Percentiles rank a stretch among this genome's conserved stretches.
phyloP scores from a whole-genome alignment of 2,888 invertebrate genomes.

The Clostera curtula region DNA sequence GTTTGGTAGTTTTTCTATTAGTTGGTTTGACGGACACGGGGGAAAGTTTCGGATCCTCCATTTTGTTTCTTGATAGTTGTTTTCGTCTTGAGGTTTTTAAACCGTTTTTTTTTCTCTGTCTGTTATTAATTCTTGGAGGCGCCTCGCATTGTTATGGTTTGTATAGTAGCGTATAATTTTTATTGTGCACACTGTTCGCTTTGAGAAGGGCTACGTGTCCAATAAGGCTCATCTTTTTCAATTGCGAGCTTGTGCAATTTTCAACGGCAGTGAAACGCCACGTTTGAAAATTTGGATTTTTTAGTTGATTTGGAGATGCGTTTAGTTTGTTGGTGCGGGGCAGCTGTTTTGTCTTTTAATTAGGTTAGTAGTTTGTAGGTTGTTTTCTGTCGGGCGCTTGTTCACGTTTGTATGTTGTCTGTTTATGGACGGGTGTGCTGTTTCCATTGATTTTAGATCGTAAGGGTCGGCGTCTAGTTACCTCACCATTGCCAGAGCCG shows the following conservation, averaged over 20 bases:
- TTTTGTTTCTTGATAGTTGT: slow-evolving; percentile 18
- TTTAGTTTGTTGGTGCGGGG: slow-evolving; percentile 46
- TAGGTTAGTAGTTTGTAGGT: slow-evolving; percentile 54
- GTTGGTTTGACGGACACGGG: slow-evolving; percentile 27
- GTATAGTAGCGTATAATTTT: too few relatives aligned
- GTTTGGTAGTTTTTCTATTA: slow-evolving; percentile 29
- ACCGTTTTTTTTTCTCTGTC: slow-evolving; percentile 31
- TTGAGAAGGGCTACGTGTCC: too few relatives aligned
- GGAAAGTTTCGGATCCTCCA: slow-evolving; percentile 38
- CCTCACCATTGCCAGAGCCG: too few relatives aligned
- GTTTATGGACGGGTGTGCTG: slow-evolving; percentile 32
- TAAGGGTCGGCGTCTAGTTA: too few relatives aligned
- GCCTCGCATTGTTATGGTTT: slow-evolving; percentile 42
- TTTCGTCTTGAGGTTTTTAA: slow-evolving; percentile 30
- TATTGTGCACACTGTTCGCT: slow-evolving; percentile 9
- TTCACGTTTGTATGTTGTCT: slow-evolving; percentile 34
- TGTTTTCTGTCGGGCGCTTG: slow-evolving; percentile 39
- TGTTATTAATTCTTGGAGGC: slow-evolving; percentile 29
- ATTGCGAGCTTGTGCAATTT: too few relatives aligned
- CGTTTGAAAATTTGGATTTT: slow-evolving; percentile 39
- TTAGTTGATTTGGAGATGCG: slow-evolving; percentile 46
- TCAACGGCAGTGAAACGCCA: slow-evolving; percentile 24
- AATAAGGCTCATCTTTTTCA: too few relatives aligned
- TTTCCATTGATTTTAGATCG: slow-evolving; percentile 42
- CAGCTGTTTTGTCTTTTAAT: slow-evolving; percentile 34